These are phyloP conservation scores for Geophilus truncorum DNA, from an alignment of 2,888 invertebrate species.

Conservation along the genomic window DNA sequence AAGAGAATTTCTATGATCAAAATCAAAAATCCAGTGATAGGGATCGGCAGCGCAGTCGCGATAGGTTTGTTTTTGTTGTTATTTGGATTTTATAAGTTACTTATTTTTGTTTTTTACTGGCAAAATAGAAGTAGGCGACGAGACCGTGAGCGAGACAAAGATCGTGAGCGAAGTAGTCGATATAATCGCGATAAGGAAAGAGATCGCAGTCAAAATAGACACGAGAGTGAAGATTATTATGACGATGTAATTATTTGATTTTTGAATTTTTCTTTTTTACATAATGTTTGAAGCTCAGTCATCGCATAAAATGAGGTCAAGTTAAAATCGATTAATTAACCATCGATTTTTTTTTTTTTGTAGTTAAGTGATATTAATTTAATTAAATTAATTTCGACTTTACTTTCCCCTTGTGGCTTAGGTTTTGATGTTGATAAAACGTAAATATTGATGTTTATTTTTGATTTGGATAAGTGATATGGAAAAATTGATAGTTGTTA, in stretches of 20 bases:
- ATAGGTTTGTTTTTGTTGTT: neutral
- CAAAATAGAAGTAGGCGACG: constrained; percentile 28
- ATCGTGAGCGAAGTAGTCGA: constrained; percentile 34
- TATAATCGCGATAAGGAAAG: constrained; percentile 35
- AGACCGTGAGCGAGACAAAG: constrained; percentile 36
- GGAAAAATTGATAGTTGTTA: too few relatives aligned
- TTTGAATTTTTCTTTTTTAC: neutral
- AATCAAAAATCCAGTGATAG: neutral
- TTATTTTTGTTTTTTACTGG: neutral
- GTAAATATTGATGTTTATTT: too few relatives aligned
- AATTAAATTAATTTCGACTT: too few relatives aligned
- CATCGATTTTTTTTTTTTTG: too few relatives aligned
- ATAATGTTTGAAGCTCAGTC: neutral
- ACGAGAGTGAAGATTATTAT: neutral
- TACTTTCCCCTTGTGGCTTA: too few relatives aligned
- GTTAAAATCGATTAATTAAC: too few relatives aligned
- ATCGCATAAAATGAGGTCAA: too few relatives aligned
- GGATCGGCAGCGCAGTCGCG: constrained; percentile 6
- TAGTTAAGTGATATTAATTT: too few relatives aligned
- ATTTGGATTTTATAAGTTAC: neutral
- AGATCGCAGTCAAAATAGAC: constrained; percentile 31
- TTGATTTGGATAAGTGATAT: too few relatives aligned
- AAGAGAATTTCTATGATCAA: neutral
- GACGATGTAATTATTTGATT: constrained; percentile 28
- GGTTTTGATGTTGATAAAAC: too few relatives aligned